A percentile compares a stretch with the other conserved stretches of the same genome.
phyloP scores from a whole-genome alignment of 2,888 invertebrate genomes.

The Melolontha melolontha region DNA sequence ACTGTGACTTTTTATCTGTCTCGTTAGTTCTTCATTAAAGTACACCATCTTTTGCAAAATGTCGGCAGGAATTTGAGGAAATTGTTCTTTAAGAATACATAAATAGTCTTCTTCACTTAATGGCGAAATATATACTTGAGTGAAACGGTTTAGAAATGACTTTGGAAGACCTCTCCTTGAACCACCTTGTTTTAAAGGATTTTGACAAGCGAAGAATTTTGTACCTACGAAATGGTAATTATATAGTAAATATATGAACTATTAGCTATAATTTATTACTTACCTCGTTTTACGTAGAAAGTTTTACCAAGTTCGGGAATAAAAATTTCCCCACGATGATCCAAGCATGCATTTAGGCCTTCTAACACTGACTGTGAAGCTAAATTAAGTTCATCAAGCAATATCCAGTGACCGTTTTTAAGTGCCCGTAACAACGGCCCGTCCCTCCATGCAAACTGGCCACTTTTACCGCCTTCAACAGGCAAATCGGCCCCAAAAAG shows the following conservation, averaged over 20 bases:
- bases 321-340: conserved; percentile 96
- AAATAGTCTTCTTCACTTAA: conserved; percentile 75
- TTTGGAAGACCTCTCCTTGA: conserved; percentile 95
- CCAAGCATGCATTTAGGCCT: conserved; percentile 97
- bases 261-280: background rate
- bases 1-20: conserved; percentile 73
- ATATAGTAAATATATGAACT: background rate
- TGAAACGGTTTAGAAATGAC: conserved; percentile 97
- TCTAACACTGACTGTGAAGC: conserved; percentile 99
- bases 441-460: conserved; percentile 95
- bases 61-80: conserved; percentile 71
- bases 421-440: conserved; percentile 95
- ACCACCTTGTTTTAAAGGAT: conserved; percentile 96
- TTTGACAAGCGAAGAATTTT: conserved; percentile 96
- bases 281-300: conserved; percentile 77
- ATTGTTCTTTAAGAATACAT: conserved; percentile 76
- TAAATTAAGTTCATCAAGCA: conserved; percentile 97
- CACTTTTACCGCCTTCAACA: conserved; percentile 85
- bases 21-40: conserved; percentile 79
- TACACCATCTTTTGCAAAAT: conserved; percentile 79
- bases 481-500: conserved; percentile 98
- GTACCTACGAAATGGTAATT: conserved; percentile 69
- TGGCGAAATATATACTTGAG: conserved; percentile 82
- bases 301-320: conserved; percentile 93
- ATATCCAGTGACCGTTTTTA: conserved; percentile 94